Percentiles rank a stretch among this genome's conserved stretches.
These are phyloP conservation scores for Lymantria dispar DNA, from an alignment of 2,888 invertebrate species.

Conservation along the genomic window DNA sequence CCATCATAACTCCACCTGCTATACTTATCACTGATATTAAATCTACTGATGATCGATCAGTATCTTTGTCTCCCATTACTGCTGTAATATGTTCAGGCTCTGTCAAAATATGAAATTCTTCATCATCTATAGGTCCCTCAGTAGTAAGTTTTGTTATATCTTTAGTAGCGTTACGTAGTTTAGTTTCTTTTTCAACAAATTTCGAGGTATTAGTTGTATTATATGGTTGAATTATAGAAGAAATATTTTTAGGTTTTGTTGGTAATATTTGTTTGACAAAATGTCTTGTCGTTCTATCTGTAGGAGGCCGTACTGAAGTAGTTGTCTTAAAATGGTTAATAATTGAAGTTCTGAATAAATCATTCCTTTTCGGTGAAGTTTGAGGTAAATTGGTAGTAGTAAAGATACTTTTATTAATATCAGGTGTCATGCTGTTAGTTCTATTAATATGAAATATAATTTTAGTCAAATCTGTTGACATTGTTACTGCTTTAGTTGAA, in stretches of 20 bases:
- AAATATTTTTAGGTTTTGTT: conserved; percentile 20
- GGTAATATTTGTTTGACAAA: conserved; percentile 23
- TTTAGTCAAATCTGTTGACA: conserved; percentile 25
- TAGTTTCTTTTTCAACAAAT: conserved; percentile 23
- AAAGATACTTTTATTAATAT: conserved; percentile 53
- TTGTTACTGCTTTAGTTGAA: conserved; percentile 27
- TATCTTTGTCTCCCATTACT: conserved; percentile 71
- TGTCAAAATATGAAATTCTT: conserved; percentile 80
- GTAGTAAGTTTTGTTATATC: conserved; percentile 49
- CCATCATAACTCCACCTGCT: conserved; percentile 77
- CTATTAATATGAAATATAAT: conserved; percentile 40
- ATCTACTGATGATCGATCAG: conserved; percentile 64
- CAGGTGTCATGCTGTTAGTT: conserved; percentile 74
- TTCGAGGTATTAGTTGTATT: conserved; percentile 22
- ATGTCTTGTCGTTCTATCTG: conserved; percentile 29
- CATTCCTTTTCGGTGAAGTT: conserved; percentile 24
- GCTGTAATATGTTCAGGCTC: conserved; percentile 80
- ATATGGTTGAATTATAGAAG: conserved; percentile 22
- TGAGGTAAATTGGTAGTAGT: conserved; percentile 51
- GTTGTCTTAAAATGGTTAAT: conserved; percentile 17
- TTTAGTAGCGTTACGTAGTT: conserved; percentile 42
- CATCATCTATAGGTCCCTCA: conserved; percentile 60
- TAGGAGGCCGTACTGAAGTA: conserved; percentile 17
- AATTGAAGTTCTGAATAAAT: conserved; percentile 10
- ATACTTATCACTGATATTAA: conserved; percentile 77